phyloP scores from a whole-genome alignment of 1,140 invertebrate species.

The Neoseiulus cucumeris region DNA sequence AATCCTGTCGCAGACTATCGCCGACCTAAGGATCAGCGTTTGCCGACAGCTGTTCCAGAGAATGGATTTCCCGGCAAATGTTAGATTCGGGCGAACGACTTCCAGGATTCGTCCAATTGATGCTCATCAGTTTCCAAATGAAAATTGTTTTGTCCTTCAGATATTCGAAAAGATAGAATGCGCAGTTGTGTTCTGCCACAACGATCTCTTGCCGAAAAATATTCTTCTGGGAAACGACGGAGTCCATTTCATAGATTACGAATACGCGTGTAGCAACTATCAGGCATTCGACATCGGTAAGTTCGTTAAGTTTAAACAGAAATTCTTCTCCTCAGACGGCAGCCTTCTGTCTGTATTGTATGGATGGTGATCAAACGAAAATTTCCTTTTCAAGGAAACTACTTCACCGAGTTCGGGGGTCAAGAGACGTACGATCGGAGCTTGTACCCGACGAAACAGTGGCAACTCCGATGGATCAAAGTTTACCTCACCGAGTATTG shows the following conservation, averaged over 20 bases:
- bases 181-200: slow-evolving; percentile 88
- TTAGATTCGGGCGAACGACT: no score
- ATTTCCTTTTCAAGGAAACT: not conserved
- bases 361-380: not conserved
- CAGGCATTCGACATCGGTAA: slow-evolving; percentile 92
- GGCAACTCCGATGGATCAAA: slow-evolving; percentile 59
- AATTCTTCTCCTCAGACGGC: no score
- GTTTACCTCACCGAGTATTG: slow-evolving; percentile 47
- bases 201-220: slow-evolving; percentile 86
- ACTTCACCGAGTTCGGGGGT: slow-evolving; percentile 10
- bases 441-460: slow-evolving; percentile 53
- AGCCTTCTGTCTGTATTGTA: not conserved
- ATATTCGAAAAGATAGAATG: slow-evolving; percentile 41
- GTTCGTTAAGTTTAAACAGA: not conserved
- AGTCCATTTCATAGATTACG: slow-evolving; percentile 90
- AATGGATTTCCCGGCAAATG: no score
- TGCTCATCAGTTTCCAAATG: no score
- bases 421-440: slow-evolving; percentile 38
- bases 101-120: no score
- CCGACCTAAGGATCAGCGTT: no score
- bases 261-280: slow-evolving; percentile 84
- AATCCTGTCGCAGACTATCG: no score
- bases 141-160: not conserved
- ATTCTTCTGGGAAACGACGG: slow-evolving; percentile 48
- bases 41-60: no score